Evolutionary conservation across 37 sponge, comb jelly and placozoan genomes (phyloP), one percentile per base, ranked within the genome.

Genomic region (Beroe forskalii): DNA sequence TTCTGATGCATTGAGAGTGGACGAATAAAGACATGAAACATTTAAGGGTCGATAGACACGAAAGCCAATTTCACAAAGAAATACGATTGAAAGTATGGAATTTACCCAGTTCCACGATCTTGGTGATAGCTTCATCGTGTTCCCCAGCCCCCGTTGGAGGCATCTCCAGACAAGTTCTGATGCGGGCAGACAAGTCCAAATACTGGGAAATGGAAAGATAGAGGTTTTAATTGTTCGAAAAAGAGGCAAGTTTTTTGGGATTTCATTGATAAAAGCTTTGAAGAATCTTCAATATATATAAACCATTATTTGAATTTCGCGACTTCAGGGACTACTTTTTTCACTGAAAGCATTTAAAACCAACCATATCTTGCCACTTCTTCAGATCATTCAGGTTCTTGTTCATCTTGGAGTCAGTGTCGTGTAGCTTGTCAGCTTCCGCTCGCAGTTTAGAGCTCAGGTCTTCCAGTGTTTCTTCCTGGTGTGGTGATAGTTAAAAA

Each of bases 381-480:
- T 72, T 72, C 33, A 72, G 37, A 20, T 32, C 40, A 38, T 35
- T 20, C 23, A 72, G 40, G 6, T 35, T 72, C 39, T 72, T 72
- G 75, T 39, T 72, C 75, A 72, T 72, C 39, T 72, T 72, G 22
- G 40, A 38, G 9, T 30, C 75, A 33, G 75, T 35, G 2, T 72
- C 75, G 20, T 22, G 3, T 20, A 72, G 40, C 38, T 72, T 72
- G 20, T 72, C 75, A 12, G 19, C 30, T 20, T 72, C 75, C 19
- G 75, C 75, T 39, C 33, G 23, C 37, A 72, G 75, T 72, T 72
- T 72, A 20, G 75, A 72, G 75, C 33, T 72, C 36, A 72, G 20
- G 12, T 39, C 75, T 39, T 72, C 75, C 75, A 72, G 30, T 6
- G 75, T 72, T 72, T 72, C 75, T 38, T 72, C 75, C 66, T 63